A percentile compares a stretch with the other conserved stretches of the same genome.
phyloP scores from a whole-genome alignment of 2,113 vertebrate species.

The Planiliza haematocheilus region DNA sequence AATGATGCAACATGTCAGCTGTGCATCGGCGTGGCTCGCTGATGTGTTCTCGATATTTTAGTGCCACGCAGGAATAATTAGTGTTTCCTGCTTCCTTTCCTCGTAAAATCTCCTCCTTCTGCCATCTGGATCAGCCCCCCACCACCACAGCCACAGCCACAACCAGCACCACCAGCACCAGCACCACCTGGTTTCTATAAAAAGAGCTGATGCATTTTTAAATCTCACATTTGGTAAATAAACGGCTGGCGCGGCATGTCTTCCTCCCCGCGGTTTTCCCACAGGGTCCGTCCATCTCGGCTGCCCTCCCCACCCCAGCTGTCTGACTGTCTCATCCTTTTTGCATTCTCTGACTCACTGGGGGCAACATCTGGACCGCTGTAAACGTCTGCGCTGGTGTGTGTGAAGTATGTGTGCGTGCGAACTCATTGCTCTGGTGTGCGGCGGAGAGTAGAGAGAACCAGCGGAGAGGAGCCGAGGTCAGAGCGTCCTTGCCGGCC shows the following conservation, averaged over 20 bases:
- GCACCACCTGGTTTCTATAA: not conserved
- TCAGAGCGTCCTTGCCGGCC: constrained; percentile 31
- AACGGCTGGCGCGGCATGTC: constrained; percentile 40
- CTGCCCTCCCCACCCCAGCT: constrained; percentile 45
- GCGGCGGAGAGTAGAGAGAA: not conserved
- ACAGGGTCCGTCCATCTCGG: constrained; percentile 48
- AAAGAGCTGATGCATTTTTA: not conserved
- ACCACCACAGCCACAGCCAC: too few relatives aligned
- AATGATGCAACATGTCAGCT: not conserved
- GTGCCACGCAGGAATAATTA: not conserved
- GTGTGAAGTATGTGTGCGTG: constrained; percentile 15
- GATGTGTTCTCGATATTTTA: not conserved
- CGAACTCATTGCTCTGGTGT: constrained; percentile 1
- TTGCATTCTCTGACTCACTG: constrained; percentile 66
- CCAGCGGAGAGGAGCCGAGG: constrained; percentile 13
- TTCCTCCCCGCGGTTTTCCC: constrained; percentile 68
- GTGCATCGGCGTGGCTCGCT: not conserved
- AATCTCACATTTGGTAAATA: constrained; percentile 40
- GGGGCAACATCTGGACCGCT: constrained; percentile 68
- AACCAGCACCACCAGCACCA: too few relatives aligned
- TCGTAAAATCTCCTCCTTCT: not conserved
- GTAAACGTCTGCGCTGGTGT: constrained; percentile 11
- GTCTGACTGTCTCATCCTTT: constrained; percentile 62
- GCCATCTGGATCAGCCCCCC: not conserved
- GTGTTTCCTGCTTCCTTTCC: not conserved